Percentiles rank a stretch among this genome's conserved stretches.
These are phyloP conservation scores for Gymnocephalus cernua DNA, from an alignment of 2,113 vertebrate genomes.

Conservation along the genomic window DNA sequence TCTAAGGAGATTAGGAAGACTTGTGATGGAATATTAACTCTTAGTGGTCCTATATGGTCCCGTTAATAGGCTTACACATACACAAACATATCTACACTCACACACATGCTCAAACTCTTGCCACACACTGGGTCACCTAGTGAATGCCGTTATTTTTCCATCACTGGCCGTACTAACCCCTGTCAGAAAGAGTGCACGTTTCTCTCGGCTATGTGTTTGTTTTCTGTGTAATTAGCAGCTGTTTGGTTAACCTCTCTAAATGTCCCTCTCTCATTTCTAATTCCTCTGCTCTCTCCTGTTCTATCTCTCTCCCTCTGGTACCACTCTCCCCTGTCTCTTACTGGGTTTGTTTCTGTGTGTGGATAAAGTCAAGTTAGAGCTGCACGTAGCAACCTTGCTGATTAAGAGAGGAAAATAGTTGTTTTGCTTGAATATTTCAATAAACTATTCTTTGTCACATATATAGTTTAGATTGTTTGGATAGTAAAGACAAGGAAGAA, in stretches of 20 bases:
- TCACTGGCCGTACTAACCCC: constrained; percentile 67
- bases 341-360: constrained; percentile 53
- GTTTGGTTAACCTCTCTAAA: constrained; percentile 66
- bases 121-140: constrained; percentile 49
- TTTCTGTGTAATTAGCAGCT: constrained; percentile 70
- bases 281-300: constrained; percentile 26
- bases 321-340: constrained; percentile 72
- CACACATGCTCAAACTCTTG: constrained; percentile 32
- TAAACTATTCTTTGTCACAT: constrained; percentile 3
- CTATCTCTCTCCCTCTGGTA: constrained; percentile 38
- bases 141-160: constrained; percentile 66
- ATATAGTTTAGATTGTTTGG: background rate
- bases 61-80: constrained; percentile 68
- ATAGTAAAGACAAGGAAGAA: background rate
- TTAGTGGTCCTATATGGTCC: constrained; percentile 54
- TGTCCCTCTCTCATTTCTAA: constrained; percentile 23
- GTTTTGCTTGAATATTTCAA: constrained; percentile 15
- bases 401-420: constrained; percentile 39
- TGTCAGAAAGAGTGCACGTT: constrained; percentile 41
- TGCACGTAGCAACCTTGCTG: constrained; percentile 8
- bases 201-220: constrained; percentile 47
- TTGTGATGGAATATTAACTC: constrained; percentile 82
- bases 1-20: constrained; percentile 80
- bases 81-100: constrained; percentile 29
- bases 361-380: constrained; percentile 56